Conservation (phyloP, 2,113 vertebrate species). For the Chloropsis cyanopogon region DNA sequence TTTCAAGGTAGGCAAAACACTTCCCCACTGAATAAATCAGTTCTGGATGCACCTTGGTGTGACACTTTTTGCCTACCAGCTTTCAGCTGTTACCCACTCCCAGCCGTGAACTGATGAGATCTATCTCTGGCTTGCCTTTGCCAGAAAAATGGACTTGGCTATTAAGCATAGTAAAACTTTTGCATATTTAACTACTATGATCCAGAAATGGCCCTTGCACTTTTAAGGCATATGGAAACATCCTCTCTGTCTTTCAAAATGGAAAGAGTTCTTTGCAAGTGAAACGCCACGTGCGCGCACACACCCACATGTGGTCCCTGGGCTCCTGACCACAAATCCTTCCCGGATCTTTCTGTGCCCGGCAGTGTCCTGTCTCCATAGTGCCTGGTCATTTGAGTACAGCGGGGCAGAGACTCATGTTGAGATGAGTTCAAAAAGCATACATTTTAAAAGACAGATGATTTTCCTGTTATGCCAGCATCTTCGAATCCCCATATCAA, state of each 20-base stretch:
- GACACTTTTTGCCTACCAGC: slow-evolving; percentile 18
- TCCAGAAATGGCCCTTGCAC: slow-evolving; percentile 65
- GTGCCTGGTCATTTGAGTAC: neutral
- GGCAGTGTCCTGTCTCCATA: neutral
- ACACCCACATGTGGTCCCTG: accelerated
- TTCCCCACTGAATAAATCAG: slow-evolving; percentile 28
- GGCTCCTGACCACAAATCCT: neutral
- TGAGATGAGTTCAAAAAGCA: neutral
- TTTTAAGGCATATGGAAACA: slow-evolving; percentile 63
- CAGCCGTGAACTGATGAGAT: neutral
- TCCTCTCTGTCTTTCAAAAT: slow-evolving; percentile 65
- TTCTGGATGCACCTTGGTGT: slow-evolving; percentile 54
- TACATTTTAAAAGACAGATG: slow-evolving; percentile 64
- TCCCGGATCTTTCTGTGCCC: neutral
- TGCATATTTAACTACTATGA: slow-evolving; percentile 56
- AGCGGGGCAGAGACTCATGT: neutral
- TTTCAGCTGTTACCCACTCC: slow-evolving; percentile 37
- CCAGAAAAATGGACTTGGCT: slow-evolving; percentile 59
- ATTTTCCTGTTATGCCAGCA: slow-evolving; percentile 51
- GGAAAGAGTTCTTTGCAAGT: neutral
- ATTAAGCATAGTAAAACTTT: slow-evolving; percentile 27
- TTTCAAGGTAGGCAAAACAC: slow-evolving; percentile 26
- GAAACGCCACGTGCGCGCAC: accelerated
- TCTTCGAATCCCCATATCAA: slow-evolving; percentile 32
- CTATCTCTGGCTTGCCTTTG: slow-evolving; percentile 50